Conservation (phyloP, 2,113 vertebrate genomes). For the Larimichthys crocea region DNA sequence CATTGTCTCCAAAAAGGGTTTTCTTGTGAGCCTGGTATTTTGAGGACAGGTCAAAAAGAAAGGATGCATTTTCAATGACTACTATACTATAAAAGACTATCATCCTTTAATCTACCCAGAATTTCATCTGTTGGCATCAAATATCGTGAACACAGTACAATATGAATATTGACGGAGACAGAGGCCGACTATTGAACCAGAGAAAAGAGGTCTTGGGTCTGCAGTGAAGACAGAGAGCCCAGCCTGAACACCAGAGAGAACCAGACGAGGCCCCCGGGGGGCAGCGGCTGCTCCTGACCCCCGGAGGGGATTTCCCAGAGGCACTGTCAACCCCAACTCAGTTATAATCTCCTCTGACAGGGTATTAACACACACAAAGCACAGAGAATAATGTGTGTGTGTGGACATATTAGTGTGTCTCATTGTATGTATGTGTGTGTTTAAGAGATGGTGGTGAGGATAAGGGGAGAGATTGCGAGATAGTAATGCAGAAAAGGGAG, state of each 20-base stretch:
- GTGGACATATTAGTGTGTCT: constrained; percentile 9
- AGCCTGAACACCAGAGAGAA: constrained; percentile 45
- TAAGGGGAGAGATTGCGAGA: constrained; percentile 31
- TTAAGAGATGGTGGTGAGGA: constrained; percentile 39
- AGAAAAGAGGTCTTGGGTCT: background rate
- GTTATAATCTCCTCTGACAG: constrained; percentile 65
- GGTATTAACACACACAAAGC: constrained; percentile 68
- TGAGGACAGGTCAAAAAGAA: background rate
- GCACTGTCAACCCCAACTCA: constrained; percentile 59
- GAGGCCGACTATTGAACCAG: background rate
- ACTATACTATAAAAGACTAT: background rate
- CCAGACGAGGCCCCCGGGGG: constrained; percentile 52
- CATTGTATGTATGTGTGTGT: constrained; percentile 36
- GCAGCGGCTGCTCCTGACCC: constrained; percentile 60
- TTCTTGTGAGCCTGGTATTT: background rate
- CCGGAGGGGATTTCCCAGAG: constrained; percentile 70
- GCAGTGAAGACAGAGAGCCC: constrained; percentile 10
- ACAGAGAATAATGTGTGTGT: constrained; percentile 38
- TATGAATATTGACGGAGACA: constrained; percentile 21
- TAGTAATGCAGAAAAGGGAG: constrained; percentile 44
- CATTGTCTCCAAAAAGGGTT: background rate
- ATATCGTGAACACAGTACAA: background rate
- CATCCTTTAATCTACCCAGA: background rate
- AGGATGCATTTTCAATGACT: background rate
- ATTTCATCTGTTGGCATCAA: background rate